Base-by-base conservation (phyloP, 1,140 invertebrate genomes). In the Laupala kohalensis region DNA sequence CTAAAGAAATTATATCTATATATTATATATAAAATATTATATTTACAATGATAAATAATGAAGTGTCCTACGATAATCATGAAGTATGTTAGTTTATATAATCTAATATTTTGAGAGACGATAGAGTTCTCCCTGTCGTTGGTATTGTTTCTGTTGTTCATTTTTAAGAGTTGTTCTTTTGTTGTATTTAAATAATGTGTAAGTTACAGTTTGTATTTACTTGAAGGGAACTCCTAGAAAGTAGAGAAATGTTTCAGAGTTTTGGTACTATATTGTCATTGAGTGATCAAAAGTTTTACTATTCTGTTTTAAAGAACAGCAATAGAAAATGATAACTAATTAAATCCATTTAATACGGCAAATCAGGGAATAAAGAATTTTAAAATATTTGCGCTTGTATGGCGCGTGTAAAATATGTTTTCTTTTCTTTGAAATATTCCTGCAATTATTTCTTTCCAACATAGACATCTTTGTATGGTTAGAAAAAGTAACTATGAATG, bases 11-110 rank as follows among this genome's bases (percentile, higher is more conserved):
- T 69, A 64, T 72, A 69, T 69, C 24, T 72, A 64, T 72, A 67
- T 69, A 70, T 70, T 69, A 69, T 69, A 69, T 67, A 72, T 67
- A 67, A 37, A 71, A 72, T 37, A 72, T 72, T 67, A 53, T 69
- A 64, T 72, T 69, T 72, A 65, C 69, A 72, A 53, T 63, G 30
- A 72, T 67, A 26, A 69, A 53, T 53, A 72, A 72, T 69, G 62
- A 72, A 72, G 72, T 67, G 62, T 72, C 72, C 65, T 72, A 63
- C 23, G 72, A 72, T 69, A 66, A 64, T 72, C 67, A 72, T 24
- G 71, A 64, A 69, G n/a, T 69, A 64, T 19, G 53, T 29, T 72
- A 72, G 72, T 72, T 72, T 24, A 37, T 64, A 72, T 64, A 64
- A 63, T 64, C 28, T 66, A 26, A 71, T 66, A 68, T 68, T 68